Percentiles rank a stretch among this genome's conserved stretches.
Conservation (phyloP, 1,140 invertebrate genomes). For the Apis mellifera region DNA sequence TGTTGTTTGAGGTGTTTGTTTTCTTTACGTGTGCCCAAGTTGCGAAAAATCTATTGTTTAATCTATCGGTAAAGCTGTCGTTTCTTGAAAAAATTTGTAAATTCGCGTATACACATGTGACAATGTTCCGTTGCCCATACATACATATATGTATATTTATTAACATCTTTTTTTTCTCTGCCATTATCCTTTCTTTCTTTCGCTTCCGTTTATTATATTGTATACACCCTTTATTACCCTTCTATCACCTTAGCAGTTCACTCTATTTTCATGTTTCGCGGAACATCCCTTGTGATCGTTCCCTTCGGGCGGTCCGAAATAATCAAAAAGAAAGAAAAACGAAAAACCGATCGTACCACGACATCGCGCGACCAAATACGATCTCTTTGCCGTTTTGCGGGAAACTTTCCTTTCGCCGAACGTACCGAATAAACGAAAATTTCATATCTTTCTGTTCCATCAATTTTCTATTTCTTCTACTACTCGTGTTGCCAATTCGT, state of each 20-base stretch:
- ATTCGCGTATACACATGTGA: constrained; percentile 74
- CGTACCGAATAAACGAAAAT: background rate
- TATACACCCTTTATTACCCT: background rate
- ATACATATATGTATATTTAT: background rate
- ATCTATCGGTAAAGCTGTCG: constrained; percentile 70
- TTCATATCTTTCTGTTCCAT: background rate
- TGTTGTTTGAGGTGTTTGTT: background rate
- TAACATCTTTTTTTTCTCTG: constrained; percentile 23
- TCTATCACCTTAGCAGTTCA: background rate
- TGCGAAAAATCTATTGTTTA: constrained; percentile 68
- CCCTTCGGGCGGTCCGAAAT: constrained; percentile 35
- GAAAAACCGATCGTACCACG: constrained; percentile 31
- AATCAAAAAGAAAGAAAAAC: constrained; percentile 40
- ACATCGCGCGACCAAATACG: constrained; percentile 12
- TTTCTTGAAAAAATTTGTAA: constrained; percentile 63
- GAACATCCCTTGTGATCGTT: constrained; percentile 33
- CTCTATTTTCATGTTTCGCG: constrained; percentile 28
- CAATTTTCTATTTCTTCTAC: background rate
- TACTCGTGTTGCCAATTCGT: background rate
- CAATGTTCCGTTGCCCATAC: constrained; percentile 40
- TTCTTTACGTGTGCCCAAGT: constrained; percentile 62
- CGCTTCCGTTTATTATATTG: background rate
- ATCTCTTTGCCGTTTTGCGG: constrained; percentile 8
- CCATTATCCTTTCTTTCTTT: constrained; percentile 1
- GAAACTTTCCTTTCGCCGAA: constrained; percentile 1